phyloP scores from a whole-genome alignment of 2,888 invertebrate species.

The Pterobdella sp. region DNA sequence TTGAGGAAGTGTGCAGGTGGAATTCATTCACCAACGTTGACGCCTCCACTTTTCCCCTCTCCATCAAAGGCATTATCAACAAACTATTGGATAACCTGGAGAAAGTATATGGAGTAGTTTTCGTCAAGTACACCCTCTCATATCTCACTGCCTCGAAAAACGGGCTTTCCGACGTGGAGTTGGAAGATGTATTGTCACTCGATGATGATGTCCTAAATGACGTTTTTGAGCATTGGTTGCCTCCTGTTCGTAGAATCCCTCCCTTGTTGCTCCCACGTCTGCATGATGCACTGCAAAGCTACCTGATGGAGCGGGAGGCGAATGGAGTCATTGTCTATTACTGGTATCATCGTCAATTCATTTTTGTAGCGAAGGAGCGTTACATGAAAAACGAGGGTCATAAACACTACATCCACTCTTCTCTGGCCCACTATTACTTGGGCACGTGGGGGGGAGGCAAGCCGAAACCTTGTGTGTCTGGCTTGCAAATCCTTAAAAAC shows the following conservation, averaged over 20 bases:
- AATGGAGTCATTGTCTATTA: constrained; percentile 39
- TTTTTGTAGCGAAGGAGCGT: constrained; percentile 36
- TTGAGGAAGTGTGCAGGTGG: constrained; percentile 39
- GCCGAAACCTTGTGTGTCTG: constrained; percentile 41
- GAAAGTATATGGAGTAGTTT: constrained; percentile 36
- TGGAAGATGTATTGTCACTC: constrained; percentile 39
- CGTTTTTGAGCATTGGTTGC: constrained; percentile 40
- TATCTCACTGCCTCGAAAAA: constrained; percentile 41
- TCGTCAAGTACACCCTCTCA: constrained; percentile 38
- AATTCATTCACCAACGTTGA: constrained; percentile 35
- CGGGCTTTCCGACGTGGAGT: constrained; percentile 39
- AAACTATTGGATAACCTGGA: constrained; percentile 40
- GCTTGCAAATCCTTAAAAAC: constrained; percentile 28
- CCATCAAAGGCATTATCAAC: constrained; percentile 41
- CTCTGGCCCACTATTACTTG: constrained; percentile 45
- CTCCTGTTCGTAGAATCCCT: constrained; percentile 43
- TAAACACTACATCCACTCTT: constrained; percentile 39
- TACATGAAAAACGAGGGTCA: constrained; percentile 34
- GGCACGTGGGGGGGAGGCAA: constrained; percentile 44
- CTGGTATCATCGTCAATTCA: constrained; percentile 40
- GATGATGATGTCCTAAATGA: constrained; percentile 40
- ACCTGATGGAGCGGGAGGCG: constrained; percentile 41
- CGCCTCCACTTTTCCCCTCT: constrained; percentile 34
- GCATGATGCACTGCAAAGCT: constrained; percentile 36
- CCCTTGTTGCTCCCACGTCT: constrained; percentile 40